phyloP scores from a whole-genome alignment of 1,140 invertebrate genomes.

The Bombus terrestris region DNA sequence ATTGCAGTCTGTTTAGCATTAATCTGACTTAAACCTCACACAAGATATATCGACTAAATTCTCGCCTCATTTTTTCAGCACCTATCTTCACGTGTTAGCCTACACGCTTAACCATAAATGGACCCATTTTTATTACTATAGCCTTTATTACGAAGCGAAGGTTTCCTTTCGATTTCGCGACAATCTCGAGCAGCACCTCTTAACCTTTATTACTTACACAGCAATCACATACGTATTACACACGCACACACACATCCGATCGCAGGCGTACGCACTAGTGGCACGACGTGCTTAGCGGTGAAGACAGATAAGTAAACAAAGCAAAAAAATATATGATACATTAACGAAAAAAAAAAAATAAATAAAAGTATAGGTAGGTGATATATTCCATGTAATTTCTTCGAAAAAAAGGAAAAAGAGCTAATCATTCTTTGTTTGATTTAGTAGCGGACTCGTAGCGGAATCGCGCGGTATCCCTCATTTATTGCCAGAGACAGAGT shows the following conservation, averaged over 20 bases:
- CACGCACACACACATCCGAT: constrained; percentile 31
- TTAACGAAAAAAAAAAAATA: constrained; percentile 16
- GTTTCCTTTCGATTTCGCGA: background rate
- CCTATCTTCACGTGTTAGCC: background rate
- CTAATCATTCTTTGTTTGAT: constrained; percentile 45
- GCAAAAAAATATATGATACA: constrained; percentile 38
- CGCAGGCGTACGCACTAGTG: constrained; percentile 49
- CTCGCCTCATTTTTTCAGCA: background rate
- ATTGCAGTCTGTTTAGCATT: background rate
- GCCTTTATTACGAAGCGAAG: too few species aligned
- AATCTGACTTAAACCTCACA: too few species aligned
- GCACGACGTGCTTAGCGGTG: constrained; percentile 55
- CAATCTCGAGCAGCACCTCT: background rate
- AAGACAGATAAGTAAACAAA: constrained; percentile 13
- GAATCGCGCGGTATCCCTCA: constrained; percentile 22
- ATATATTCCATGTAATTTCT: constrained; percentile 62
- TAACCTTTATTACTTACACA: background rate
- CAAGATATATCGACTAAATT: background rate
- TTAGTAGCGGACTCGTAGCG: constrained; percentile 33
- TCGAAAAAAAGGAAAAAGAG: constrained; percentile 23
- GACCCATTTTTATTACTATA: background rate
- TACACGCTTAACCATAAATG: background rate
- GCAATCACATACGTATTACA: constrained; percentile 8
- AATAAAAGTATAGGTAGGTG: constrained; percentile 51
- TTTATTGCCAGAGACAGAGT: constrained; percentile 45